Conservation (phyloP, 1,140 invertebrate species). For the Drosophila punjabiensis region DNA sequence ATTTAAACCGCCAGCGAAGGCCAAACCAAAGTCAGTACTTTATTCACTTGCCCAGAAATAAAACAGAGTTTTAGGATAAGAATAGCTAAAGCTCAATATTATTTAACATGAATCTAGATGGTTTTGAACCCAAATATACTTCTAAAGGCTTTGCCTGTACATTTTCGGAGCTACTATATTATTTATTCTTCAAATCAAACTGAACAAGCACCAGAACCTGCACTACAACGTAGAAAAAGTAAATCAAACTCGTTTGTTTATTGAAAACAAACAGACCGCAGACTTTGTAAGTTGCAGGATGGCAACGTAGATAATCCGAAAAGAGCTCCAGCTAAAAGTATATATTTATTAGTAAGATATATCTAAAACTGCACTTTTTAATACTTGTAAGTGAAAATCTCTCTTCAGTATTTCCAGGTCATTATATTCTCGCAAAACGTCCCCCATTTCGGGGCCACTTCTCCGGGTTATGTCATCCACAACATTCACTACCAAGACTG, state of each 20-base stretch:
- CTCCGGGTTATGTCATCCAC: conserved; percentile 22
- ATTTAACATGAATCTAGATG: not conserved
- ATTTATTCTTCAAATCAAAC: conserved; percentile 47
- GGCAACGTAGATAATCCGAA: conserved; percentile 32
- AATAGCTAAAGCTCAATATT: not conserved
- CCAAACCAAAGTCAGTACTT: not conserved
- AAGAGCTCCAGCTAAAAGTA: conserved; percentile 39
- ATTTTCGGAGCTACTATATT: not conserved
- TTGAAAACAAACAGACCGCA: conserved; percentile 43
- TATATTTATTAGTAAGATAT: too few relatives aligned
- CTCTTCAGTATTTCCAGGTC: not conserved
- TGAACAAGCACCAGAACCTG: conserved; percentile 43
- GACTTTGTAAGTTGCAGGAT: conserved; percentile 28
- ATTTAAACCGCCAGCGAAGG: conserved; percentile 25
- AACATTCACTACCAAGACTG: conserved; percentile 30
- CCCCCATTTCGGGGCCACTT: conserved; percentile 4
- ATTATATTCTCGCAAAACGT: conserved; percentile 22
- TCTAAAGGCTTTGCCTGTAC: not conserved
- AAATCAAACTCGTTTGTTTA: conserved; percentile 38
- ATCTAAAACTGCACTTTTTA: not conserved
- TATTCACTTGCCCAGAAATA: not conserved
- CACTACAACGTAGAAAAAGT: conserved; percentile 40
- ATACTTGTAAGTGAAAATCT: conserved; percentile 30
- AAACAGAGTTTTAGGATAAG: not conserved
- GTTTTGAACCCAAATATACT: not conserved